Evolutionary conservation across 2,113 vertebrate species (phyloP).

Genomic region (Channa argus): DNA sequence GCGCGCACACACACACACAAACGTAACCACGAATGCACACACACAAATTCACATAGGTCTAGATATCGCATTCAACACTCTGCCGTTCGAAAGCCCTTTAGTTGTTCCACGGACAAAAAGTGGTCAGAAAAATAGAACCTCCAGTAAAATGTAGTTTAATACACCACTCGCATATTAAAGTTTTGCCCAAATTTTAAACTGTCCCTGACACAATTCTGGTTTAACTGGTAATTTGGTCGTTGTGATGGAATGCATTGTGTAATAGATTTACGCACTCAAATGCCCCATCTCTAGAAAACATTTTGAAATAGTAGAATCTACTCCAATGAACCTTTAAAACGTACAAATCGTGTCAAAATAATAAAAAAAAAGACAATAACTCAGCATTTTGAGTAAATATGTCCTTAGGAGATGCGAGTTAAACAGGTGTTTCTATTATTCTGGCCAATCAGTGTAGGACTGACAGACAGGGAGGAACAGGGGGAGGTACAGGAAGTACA

Average conservation of each 20-base stretch:
- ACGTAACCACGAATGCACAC: conserved; percentile 42
- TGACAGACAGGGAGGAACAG: not conserved
- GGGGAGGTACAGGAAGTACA: not conserved
- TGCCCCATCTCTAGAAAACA: no score
- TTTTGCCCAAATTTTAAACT: no score
- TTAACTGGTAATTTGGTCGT: not conserved
- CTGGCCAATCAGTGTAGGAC: not conserved
- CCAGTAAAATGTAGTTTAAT: not conserved
- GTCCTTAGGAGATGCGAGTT: no score
- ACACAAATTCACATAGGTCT: conserved; percentile 19
- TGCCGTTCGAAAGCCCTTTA: not conserved
- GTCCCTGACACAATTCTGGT: no score
- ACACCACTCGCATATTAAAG: no score
- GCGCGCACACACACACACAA: conserved; percentile 43
- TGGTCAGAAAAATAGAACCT: no score
- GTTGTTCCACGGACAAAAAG: not conserved
- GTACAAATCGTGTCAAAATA: no score
- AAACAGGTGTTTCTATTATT: conserved; percentile 15
- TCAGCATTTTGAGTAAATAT: no score
- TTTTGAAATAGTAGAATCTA: no score
- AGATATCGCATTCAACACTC: conserved; percentile 3
- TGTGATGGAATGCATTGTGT: not conserved
- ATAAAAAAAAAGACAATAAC: no score
- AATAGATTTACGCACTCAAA: not conserved
- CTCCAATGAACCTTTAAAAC: no score